phyloP scores from a whole-genome alignment of 1,140 invertebrate genomes.

The Agrilus planipennis region DNA sequence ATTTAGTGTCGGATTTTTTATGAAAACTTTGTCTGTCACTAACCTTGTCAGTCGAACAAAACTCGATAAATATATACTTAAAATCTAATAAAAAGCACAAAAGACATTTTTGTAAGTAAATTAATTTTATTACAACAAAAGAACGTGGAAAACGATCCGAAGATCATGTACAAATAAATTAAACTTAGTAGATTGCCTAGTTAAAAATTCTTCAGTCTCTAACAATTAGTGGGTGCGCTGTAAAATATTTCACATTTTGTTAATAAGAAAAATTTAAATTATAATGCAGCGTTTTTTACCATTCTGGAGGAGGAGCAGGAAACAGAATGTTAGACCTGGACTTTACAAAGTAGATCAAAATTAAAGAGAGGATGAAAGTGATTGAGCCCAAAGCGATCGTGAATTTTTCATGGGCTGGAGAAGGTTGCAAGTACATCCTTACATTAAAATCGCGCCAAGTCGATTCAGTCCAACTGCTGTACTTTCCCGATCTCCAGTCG shows the following conservation, averaged over 20 bases:
- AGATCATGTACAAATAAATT: no score
- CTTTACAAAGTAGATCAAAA: constrained; percentile 58
- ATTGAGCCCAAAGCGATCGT: constrained; percentile 51
- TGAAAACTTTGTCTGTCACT: no score
- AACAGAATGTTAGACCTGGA: constrained; percentile 52
- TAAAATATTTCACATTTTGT: neutral
- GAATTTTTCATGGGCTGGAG: constrained; percentile 50
- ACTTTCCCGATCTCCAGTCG: constrained; percentile 63
- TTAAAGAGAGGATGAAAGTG: constrained; percentile 50
- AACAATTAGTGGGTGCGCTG: constrained; percentile 14
- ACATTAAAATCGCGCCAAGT: constrained; percentile 64
- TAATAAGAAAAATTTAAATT: neutral
- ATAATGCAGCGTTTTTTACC: neutral
- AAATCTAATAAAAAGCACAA: no score
- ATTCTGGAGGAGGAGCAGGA: constrained; percentile 14
- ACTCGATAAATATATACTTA: no score
- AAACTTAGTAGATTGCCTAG: no score
- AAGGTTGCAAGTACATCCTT: constrained; percentile 71
- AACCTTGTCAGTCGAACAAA: no score
- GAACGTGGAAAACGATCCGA: no score
- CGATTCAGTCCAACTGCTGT: constrained; percentile 88
- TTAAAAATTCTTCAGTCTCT: no score
- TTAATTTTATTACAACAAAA: no score
- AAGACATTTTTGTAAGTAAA: no score
- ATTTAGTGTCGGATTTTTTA: no score